Conservation (phyloP, 2,113 vertebrate species). For the Mesitornis unicolor region DNA sequence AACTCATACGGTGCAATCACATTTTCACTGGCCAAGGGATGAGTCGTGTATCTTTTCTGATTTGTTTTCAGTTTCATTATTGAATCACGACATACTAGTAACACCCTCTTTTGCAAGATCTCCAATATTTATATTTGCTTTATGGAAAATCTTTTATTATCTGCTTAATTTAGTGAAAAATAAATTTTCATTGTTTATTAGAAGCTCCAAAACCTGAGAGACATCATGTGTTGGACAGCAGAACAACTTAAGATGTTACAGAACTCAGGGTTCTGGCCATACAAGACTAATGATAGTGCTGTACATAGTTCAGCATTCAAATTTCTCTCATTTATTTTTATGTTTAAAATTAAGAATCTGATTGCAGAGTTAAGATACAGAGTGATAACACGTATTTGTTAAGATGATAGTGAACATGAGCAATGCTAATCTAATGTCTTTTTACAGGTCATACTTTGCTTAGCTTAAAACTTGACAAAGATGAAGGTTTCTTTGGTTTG, state of each 20-base stretch:
- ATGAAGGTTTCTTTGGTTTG: accelerated
- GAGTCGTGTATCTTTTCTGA: neutral
- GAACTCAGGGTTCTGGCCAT: neutral
- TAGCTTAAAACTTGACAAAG: neutral
- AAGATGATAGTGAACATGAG: neutral
- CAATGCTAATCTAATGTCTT: neutral
- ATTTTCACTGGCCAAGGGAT: neutral
- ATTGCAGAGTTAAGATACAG: neutral
- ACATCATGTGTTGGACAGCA: neutral
- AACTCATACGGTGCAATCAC: neutral
- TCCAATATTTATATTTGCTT: neutral
- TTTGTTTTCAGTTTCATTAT: neutral
- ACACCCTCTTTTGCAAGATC: neutral
- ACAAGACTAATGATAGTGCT: neutral
- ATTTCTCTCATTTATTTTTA: neutral
- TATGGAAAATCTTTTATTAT: neutral
- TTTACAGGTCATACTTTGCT: neutral
- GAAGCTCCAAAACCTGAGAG: neutral
- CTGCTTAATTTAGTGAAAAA: neutral
- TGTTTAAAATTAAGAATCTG: neutral
- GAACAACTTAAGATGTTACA: neutral
- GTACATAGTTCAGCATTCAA: neutral
- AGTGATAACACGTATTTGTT: neutral
- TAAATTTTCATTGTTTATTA: neutral
- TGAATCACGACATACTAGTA: neutral